Base-by-base conservation (phyloP, 53 echinoderm and acorn worm genomes). In the Crossaster papposus region DNA sequence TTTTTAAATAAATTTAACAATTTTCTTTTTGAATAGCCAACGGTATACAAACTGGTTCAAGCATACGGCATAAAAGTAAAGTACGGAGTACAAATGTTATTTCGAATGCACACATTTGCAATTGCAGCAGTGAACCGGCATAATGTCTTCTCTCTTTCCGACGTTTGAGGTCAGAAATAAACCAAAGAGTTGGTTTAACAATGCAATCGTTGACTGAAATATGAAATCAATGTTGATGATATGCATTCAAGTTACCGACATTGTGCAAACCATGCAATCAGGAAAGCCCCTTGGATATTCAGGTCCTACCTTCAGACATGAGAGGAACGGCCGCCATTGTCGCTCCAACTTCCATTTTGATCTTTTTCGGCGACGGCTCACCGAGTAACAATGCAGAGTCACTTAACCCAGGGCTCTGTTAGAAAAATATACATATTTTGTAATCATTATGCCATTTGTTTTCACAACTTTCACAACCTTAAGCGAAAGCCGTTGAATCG, bases 291-390 rank as follows among this genome's bases (percentile, higher is more conserved):
- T n/a, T 24, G 87, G 77, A 36, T 5, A 54, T 2, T 62, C 4
- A 13, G 58, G 34, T 13, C 77, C 75, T 87, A 87, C 87, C 87
- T 87, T 87, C 87, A 1, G 22, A 33, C 33, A 32, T 30, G 79
- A 64, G 29, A 50, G 65, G 30, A 8, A 36, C 75, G 11, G 78
- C 30, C 1, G 63, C 64, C 8, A 14, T 37, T 18, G 58, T 37
- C 63, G 79, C 54, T 38, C 28, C 65, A 0, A 33, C 2, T 20
- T 94, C 94, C 51, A 88, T 22, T 87, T 94, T 94, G 18, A 92
- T 51, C 83, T 94, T 94, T 83, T 94, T 94, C 23, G 92, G 92
- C 10, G 94, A 92, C 50, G 94, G 94, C 70, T 94, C 94, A 36
- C 89, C 14, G 44, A 44, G 44, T 9, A 44, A 44, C 9, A 9